These are phyloP conservation scores for Eupithecia centaureata DNA, from an alignment of 2,888 invertebrate species.

Conservation along the genomic window DNA sequence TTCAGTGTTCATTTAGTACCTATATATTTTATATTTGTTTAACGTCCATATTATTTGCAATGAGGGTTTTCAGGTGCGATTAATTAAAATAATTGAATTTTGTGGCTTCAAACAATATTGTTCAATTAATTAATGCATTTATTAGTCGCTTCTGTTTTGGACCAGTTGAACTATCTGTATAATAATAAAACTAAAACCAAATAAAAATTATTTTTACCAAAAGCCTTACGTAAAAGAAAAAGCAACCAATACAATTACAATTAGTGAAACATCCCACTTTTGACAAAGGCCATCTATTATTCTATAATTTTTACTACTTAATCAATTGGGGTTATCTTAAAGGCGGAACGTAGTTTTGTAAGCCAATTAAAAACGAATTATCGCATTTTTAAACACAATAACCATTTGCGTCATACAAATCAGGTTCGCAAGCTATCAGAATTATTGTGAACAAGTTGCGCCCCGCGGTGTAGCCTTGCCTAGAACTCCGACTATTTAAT, in stretches of 20 bases:
- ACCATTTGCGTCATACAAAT: not conserved
- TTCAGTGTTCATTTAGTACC: not conserved
- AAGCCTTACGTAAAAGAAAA: too few relatives aligned
- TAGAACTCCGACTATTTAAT: too few relatives aligned
- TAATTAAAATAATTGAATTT: not conserved
- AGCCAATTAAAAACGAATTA: not conserved
- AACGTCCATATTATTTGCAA: not conserved
- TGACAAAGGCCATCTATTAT: too few relatives aligned
- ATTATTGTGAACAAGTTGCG: not conserved
- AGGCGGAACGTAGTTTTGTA: not conserved
- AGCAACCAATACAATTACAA: too few relatives aligned
- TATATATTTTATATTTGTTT: not conserved
- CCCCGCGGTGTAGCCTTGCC: too few relatives aligned
- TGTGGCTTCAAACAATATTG: slow-evolving; percentile 1
- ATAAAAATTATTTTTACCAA: too few relatives aligned
- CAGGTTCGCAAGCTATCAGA: not conserved
- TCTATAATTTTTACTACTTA: not conserved
- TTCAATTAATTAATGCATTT: not conserved
- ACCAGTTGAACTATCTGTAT: not conserved
- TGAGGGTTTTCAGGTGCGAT: not conserved
- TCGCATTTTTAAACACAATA: not conserved
- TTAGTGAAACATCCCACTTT: too few relatives aligned
- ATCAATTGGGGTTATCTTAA: not conserved
- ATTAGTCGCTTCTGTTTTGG: not conserved
- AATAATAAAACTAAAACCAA: not conserved